A percentile compares a stretch with the other conserved stretches of the same genome.
Conservation (phyloP, 2,888 invertebrate genomes). For the Dorcus parallelipipedus region DNA sequence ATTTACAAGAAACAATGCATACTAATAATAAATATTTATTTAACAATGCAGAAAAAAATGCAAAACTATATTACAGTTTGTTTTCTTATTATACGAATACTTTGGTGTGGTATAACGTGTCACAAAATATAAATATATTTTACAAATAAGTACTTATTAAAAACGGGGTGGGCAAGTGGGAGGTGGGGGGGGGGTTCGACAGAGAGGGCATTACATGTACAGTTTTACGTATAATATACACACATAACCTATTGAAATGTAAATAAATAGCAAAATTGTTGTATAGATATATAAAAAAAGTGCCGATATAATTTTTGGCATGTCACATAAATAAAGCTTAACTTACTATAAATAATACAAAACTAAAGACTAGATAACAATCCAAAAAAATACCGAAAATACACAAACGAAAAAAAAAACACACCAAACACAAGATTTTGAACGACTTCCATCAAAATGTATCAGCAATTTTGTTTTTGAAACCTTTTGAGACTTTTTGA, state of each 20-base stretch:
- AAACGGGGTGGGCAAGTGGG: too few species aligned
- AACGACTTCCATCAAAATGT: conserved; percentile 1
- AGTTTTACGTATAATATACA: too few species aligned
- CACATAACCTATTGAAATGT: too few species aligned
- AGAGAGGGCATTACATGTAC: too few species aligned
- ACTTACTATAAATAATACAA: conserved; percentile 10
- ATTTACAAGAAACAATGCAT: neutral
- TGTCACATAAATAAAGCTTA: conserved; percentile 5
- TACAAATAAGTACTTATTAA: neutral
- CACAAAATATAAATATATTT: neutral
- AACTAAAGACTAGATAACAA: conserved; percentile 16
- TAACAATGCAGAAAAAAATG: neutral
- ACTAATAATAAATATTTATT: neutral
- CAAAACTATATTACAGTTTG: neutral
- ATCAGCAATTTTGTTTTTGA: conserved; percentile 3
- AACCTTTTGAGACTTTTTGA: neutral
- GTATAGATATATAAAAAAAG: neutral
- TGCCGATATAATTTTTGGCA: neutral
- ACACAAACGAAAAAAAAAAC: conserved; percentile 2
- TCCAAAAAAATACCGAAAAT: conserved; percentile 5
- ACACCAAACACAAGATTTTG: neutral
- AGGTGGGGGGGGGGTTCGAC: too few species aligned
- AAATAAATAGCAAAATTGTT: too few species aligned
- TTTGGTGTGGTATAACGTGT: neutral
- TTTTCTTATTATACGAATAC: neutral